Evolutionary conservation across 2,888 invertebrate genomes (phyloP), one percentile per base, ranked within the genome.

Genomic region (Marasmarcha lunaedactyla): DNA sequence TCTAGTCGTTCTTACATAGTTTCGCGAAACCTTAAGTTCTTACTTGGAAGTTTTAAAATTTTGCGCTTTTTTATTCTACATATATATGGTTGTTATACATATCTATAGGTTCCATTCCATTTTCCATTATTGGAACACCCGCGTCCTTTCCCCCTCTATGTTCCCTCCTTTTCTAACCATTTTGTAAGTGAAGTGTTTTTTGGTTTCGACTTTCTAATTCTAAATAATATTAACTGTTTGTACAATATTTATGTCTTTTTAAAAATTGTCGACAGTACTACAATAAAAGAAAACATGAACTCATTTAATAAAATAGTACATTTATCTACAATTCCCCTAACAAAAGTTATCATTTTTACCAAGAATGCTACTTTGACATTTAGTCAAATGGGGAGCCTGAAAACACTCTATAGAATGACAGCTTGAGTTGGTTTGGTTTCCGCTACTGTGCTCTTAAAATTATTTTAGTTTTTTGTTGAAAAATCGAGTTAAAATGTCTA

Each of bases 391-490:
- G 14, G 13, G 11, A 30, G 6, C 9, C 45, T 52, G 70, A 69
- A 62, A 67, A 71, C 34, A 30, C 73, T 77, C 76, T 71, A 71
- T 62, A 63, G 59, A 70, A 70, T 81, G 81, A 81, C 79, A 81
- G 81, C 81, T 81, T 81, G 81, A 81, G 77, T 81, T 78, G 78
- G 81, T 81, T 81, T 81, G 79, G 81, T 81, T 79, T 81, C 81
- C 79, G 79, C 81, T 76, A 76, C 79, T 81, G 81, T 81, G 72
- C 79, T 79, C 67, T 77, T 78, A 79, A 77, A 73, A 76, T 78
- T 79, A 77, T 79, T 79, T 77, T 73, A 67, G 65, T 68, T 69
- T 79, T 79, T 76, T 62, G 55, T 69, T 61, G 63, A 57, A 67
- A 68, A 71, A 71, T 64, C 65, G 50, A 46, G 49, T 59, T 60